phyloP scores from a whole-genome alignment of 2,888 invertebrate species.

The Dynastes grantii region DNA sequence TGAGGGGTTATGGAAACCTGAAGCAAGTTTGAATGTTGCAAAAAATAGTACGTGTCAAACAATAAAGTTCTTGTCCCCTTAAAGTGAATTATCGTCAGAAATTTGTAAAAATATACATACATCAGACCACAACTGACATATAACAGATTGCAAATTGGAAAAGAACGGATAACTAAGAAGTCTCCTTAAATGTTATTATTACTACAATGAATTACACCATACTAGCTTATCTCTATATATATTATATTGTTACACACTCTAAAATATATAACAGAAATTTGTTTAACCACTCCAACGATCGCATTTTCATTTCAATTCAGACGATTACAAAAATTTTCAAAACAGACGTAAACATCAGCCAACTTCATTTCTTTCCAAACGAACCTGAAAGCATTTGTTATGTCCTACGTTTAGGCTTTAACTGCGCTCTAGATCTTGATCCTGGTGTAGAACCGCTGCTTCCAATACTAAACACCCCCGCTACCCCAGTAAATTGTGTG shows the following conservation, averaged over 20 bases:
- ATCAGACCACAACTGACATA: too few species aligned
- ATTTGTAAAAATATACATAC: too few species aligned
- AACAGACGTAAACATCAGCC: not conserved
- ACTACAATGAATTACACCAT: not conserved
- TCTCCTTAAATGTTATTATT: too few species aligned
- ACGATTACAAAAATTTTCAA: not conserved
- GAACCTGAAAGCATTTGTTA: conserved; percentile 49
- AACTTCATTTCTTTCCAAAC: conserved; percentile 23
- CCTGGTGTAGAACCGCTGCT: conserved; percentile 66
- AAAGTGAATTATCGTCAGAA: too few species aligned
- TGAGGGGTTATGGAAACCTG: too few species aligned
- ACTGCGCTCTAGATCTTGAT: conserved; percentile 67
- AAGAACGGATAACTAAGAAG: too few species aligned
- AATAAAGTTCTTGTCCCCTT: too few species aligned
- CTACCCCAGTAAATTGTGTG: conserved; percentile 56
- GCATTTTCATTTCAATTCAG: not conserved
- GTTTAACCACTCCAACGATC: not conserved
- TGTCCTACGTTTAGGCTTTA: conserved; percentile 64
- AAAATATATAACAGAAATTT: conserved; percentile 10
- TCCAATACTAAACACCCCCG: conserved; percentile 71
- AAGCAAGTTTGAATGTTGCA: too few species aligned
- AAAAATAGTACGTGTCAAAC: too few species aligned
- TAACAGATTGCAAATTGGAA: too few species aligned
- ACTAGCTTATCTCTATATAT: not conserved
- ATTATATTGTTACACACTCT: not conserved